Conservation (phyloP, 2,797 vertebrate species). For the Rhinella marina region DNA sequence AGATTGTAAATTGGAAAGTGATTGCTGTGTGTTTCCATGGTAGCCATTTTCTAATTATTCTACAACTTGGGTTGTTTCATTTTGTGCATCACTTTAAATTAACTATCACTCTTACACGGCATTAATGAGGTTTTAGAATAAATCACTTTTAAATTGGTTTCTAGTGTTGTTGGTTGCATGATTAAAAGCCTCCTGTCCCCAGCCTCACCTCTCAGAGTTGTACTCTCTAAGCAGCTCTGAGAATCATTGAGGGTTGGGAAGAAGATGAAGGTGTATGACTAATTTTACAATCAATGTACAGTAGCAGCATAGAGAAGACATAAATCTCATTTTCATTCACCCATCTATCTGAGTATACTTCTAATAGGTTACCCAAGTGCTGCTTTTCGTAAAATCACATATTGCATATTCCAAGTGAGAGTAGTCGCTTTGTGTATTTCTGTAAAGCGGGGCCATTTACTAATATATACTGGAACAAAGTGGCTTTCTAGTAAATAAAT, state of each 20-base stretch:
- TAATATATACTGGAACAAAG: constrained; percentile 46
- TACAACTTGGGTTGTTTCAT: constrained; percentile 50
- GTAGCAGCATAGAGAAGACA: constrained; percentile 38
- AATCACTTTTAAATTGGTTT: constrained; percentile 62
- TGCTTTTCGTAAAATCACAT: constrained; percentile 48
- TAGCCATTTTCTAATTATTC: constrained; percentile 52
- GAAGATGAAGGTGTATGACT: constrained; percentile 47
- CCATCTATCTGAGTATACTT: constrained; percentile 37
- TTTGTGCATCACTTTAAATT: constrained; percentile 55
- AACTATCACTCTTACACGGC: constrained; percentile 57
- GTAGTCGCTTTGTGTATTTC: constrained; percentile 42
- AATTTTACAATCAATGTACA: constrained; percentile 62
- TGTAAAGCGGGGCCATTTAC: constrained; percentile 48
- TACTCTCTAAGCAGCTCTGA: constrained; percentile 39
- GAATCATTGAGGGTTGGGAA: constrained; percentile 38
- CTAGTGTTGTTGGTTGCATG: constrained; percentile 54
- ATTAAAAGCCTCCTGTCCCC: constrained; percentile 57
- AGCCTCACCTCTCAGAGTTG: constrained; percentile 40
- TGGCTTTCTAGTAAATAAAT: constrained; percentile 46
- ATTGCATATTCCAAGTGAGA: constrained; percentile 42
- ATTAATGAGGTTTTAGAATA: constrained; percentile 59
- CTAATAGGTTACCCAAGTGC: constrained; percentile 53
- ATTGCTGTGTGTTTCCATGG: constrained; percentile 25
- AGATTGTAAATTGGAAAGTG: constrained; percentile 37
- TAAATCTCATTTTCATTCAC: constrained; percentile 52